Evolutionary conservation across 2,113 vertebrate species (phyloP).

Genomic region (Platichthys flesus): DNA sequence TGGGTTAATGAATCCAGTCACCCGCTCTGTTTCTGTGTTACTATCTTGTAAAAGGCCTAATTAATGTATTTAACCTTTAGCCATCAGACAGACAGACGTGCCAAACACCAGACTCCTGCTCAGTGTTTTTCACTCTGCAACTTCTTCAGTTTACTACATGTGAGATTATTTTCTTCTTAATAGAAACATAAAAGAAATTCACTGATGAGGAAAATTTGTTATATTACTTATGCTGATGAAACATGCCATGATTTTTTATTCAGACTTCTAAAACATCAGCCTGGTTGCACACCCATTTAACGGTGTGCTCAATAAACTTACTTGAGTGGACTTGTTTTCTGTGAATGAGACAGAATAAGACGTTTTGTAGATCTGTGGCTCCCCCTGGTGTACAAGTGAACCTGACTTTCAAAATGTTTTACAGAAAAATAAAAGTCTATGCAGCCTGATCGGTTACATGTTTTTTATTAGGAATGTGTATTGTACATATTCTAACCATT

Average conservation of each 20-base stretch:
- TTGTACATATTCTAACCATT: no score
- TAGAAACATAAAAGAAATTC: not conserved
- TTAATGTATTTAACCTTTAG: constrained; percentile 40
- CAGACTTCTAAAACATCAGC: not conserved
- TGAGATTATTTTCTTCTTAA: not conserved
- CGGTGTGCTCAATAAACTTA: not conserved
- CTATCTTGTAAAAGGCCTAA: constrained; percentile 12
- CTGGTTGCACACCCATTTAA: not conserved
- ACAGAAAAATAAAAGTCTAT: no score
- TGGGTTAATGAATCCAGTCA: constrained; percentile 47
- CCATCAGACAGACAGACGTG: constrained; percentile 1
- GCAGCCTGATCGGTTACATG: no score
- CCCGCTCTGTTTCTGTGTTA: constrained; percentile 5
- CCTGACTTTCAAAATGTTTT: not conserved
- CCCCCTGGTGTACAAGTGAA: not conserved
- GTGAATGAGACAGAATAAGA: not conserved
- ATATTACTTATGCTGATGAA: not conserved
- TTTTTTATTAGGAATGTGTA: no score
- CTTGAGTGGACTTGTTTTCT: not conserved
- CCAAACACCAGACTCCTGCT: constrained; percentile 1
- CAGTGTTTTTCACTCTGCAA: not conserved
- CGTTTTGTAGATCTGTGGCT: not conserved
- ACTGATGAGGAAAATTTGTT: not conserved
- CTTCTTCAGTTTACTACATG: not conserved
- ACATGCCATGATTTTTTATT: not conserved